These are phyloP conservation scores for Ceratina calcarata DNA, from an alignment of 1,140 invertebrate genomes.

Conservation along the genomic window DNA sequence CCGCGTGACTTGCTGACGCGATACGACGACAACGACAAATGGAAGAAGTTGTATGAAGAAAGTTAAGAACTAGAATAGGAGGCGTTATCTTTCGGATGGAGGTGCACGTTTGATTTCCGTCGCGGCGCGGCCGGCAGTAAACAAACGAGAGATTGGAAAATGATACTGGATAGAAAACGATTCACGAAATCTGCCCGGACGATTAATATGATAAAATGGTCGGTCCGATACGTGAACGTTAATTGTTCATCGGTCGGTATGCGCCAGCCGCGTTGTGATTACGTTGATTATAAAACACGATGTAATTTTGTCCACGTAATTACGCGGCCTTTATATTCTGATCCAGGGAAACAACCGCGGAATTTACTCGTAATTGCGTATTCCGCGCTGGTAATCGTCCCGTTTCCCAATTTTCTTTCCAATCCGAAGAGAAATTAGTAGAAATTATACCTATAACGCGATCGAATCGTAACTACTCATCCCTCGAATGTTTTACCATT, in stretches of 20 bases:
- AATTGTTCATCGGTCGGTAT: conserved; percentile 27
- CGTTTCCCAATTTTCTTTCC: conserved; percentile 34
- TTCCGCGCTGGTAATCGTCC: conserved; percentile 21
- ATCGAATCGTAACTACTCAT: not conserved
- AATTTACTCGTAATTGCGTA: conserved; percentile 49
- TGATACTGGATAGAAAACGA: not conserved
- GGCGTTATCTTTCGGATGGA: not conserved
- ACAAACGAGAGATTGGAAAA: conserved; percentile 1
- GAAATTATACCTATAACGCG: not conserved
- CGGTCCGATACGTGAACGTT: conserved; percentile 26
- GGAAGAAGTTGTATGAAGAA: conserved; percentile 60
- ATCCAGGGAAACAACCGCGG: conserved; percentile 29
- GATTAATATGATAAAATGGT: conserved; percentile 45
- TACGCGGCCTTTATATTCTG: conserved; percentile 47
- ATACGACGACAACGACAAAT: conserved; percentile 51
- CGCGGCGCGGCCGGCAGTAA: not conserved
- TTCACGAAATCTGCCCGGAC: not conserved
- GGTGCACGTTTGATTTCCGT: not conserved
- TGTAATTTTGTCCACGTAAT: conserved; percentile 41
- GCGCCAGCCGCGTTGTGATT: conserved; percentile 10
- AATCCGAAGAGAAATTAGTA: conserved; percentile 12
- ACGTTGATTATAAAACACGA: conserved; percentile 51
- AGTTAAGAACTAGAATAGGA: conserved; percentile 41
- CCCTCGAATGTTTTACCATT: not conserved
- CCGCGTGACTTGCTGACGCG: conserved; percentile 34